Percentiles rank a stretch among this genome's conserved stretches.
phyloP scores from a whole-genome alignment of 2,797 vertebrate genomes.

The Anguilla obscura region DNA sequence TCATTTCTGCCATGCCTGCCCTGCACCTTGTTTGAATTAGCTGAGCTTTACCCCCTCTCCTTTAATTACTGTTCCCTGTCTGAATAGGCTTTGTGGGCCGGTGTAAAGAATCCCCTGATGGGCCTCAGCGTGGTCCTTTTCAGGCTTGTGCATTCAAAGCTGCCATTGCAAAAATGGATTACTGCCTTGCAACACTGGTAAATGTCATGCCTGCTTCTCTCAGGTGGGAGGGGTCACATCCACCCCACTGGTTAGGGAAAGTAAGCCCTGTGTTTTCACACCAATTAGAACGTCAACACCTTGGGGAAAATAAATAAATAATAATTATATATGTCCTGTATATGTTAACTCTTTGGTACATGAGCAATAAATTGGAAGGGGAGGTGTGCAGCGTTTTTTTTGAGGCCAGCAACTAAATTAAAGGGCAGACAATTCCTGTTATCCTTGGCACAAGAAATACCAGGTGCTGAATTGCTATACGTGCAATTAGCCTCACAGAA shows the following conservation, averaged over 20 bases:
- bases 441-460: slow-evolving; percentile 7
- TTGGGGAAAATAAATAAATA: slow-evolving; percentile 55
- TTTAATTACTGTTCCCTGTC: slow-evolving; percentile 70
- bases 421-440: slow-evolving; percentile 11
- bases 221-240: slow-evolving; percentile 66
- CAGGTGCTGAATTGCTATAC: slow-evolving; percentile 20
- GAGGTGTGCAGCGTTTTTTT: background rate
- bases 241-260: slow-evolving; percentile 63
- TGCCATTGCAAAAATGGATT: slow-evolving; percentile 70
- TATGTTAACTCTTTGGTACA: slow-evolving; percentile 39
- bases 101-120: slow-evolving; percentile 68
- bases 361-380: slow-evolving; percentile 18
- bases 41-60: slow-evolving; percentile 64
- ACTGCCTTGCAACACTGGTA: slow-evolving; percentile 68
- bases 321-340: slow-evolving; percentile 50
- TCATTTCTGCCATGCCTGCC: slow-evolving; percentile 51
- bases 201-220: slow-evolving; percentile 75
- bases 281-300: slow-evolving; percentile 60
- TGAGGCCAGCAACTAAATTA: slow-evolving; percentile 8
- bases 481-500: background rate
- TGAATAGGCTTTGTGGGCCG: slow-evolving; percentile 69
- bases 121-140: slow-evolving; percentile 72
- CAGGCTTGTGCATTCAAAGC: slow-evolving; percentile 69
- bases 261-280: slow-evolving; percentile 48
- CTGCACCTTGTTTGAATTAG: slow-evolving; percentile 73